A percentile compares a stretch with the other conserved stretches of the same genome.
phyloP scores from a whole-genome alignment of 92 coral and sea anemone species.

The Parazoanthus atlanticus region DNA sequence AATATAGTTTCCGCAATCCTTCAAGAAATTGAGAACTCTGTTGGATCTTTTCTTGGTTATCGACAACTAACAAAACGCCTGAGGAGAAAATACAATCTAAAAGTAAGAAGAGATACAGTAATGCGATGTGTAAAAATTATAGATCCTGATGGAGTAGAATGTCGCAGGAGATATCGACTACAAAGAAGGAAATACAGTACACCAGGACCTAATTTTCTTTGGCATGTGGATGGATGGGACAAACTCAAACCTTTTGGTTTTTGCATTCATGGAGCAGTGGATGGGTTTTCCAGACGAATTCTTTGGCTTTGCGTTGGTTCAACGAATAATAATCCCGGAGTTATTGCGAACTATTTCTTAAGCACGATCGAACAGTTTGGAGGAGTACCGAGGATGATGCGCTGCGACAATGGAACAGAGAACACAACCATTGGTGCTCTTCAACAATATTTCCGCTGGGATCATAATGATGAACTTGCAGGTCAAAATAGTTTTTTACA shows the following conservation, averaged over 20 bases:
- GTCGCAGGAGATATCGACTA: conserved; percentile 42
- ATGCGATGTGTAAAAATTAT: conserved; percentile 45
- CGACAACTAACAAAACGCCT: conserved; percentile 54
- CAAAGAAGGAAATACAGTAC: conserved; percentile 32
- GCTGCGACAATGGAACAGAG: conserved; percentile 54
- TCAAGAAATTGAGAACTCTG: conserved; percentile 45
- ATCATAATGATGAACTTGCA: conserved; percentile 42
- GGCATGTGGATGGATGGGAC: conserved; percentile 19
- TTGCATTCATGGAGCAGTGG: conserved; percentile 49
- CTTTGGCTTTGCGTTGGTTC: conserved; percentile 44
- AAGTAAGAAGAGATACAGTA: conserved; percentile 56
- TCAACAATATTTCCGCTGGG: conserved; percentile 52
- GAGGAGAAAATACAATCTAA: conserved; percentile 45
- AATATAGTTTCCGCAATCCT: conserved; percentile 48
- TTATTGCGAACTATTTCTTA: conserved; percentile 32
- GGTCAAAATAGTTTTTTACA: conserved; percentile 49
- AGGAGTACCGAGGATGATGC: conserved; percentile 44
- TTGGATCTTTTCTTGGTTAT: conserved; percentile 53
- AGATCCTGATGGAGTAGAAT: too few species aligned
- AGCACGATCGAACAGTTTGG: conserved; percentile 34
- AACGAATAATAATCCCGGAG: conserved; percentile 36
- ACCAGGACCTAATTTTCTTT: conserved; percentile 13
- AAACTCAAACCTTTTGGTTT: conserved; percentile 23
- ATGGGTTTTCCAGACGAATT: conserved; percentile 54
- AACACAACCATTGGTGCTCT: conserved; percentile 36